Conservation (phyloP, 2,113 vertebrate species). For the Tauraco erythrolophus region DNA sequence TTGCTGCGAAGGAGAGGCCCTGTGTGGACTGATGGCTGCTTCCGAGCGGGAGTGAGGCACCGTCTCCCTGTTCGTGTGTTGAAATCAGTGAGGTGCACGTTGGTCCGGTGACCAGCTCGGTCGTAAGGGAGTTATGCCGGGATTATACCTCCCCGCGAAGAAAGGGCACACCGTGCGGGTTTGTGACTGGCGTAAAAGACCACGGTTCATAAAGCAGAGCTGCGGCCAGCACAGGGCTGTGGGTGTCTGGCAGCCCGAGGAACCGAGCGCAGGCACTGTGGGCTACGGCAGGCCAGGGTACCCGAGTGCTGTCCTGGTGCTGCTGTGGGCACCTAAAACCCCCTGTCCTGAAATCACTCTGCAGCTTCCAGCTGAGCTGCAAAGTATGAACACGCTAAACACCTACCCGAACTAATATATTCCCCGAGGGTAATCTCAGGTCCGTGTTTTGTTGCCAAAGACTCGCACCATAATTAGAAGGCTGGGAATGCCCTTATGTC, state of each 20-base stretch:
- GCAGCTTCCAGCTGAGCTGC: neutral
- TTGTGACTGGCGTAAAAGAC: neutral
- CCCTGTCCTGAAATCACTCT: neutral
- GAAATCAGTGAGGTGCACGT: fast-evolving
- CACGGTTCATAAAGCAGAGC: neutral
- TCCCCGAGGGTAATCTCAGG: neutral
- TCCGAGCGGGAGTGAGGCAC: no score
- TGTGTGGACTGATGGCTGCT: no score
- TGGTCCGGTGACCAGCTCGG: fast-evolving
- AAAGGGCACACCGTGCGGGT: fast-evolving
- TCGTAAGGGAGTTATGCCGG: fast-evolving
- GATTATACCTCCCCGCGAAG: fast-evolving
- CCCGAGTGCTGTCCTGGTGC: neutral
- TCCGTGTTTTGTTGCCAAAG: neutral
- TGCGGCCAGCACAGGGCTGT: fast-evolving
- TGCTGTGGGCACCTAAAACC: neutral
- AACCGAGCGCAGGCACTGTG: fast-evolving
- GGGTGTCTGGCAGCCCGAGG: neutral
- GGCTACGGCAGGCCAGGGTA: neutral
- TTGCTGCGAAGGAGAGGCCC: no score
- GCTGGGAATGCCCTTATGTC: neutral
- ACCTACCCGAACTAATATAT: fast-evolving
- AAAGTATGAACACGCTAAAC: neutral
- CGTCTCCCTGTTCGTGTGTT: no score
- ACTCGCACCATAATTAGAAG: neutral